These are phyloP conservation scores for Pangasius djambal DNA, from an alignment of 2,797 vertebrate genomes.

Conservation along the genomic window DNA sequence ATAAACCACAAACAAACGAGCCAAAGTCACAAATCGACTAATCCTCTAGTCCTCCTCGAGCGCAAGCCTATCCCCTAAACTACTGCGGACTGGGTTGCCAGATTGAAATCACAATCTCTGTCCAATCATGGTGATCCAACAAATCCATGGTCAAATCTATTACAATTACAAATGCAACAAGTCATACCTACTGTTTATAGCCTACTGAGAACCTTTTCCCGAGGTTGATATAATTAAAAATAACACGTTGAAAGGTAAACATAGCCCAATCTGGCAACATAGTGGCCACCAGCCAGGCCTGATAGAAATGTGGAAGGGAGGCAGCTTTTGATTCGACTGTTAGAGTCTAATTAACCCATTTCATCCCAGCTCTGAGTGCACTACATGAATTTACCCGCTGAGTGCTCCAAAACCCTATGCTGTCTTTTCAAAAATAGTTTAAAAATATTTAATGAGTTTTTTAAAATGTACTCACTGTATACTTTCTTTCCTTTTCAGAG, in stretches of 20 bases:
- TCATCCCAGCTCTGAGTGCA: background rate
- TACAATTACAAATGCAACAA: background rate
- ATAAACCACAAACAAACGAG: background rate
- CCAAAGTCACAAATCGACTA: background rate
- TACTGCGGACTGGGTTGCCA: slow-evolving; percentile 16
- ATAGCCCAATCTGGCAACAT: background rate
- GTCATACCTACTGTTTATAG: background rate
- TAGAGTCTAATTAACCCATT: background rate
- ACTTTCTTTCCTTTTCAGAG: too few species aligned
- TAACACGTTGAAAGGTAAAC: background rate
- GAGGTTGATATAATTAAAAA: background rate
- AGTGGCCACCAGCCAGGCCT: background rate
- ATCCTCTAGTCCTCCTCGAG: background rate
- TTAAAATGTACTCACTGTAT: background rate
- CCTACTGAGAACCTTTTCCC: background rate
- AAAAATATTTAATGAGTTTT: background rate
- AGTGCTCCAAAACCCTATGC: background rate
- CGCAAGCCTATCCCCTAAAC: background rate
- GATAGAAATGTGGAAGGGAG: background rate
- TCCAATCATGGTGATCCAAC: background rate
- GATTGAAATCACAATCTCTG: background rate
- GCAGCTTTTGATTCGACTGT: too few species aligned
- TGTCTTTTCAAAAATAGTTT: background rate
- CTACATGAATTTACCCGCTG: background rate
- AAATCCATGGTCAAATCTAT: background rate